phyloP scores from a whole-genome alignment of 2,113 vertebrate genomes.

The Illadopsis cleaveri region DNA sequence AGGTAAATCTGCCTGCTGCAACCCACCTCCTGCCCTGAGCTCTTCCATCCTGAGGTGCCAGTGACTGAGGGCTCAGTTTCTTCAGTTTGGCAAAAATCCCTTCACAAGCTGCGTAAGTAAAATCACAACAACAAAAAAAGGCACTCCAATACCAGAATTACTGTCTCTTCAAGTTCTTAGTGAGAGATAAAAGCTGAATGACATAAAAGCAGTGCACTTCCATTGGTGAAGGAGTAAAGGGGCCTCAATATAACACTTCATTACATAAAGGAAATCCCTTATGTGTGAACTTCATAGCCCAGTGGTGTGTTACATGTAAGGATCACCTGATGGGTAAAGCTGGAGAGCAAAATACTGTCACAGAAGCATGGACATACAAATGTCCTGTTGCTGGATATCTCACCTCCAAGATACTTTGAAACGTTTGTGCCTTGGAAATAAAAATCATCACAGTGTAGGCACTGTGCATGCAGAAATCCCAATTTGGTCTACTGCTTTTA shows the following conservation, averaged over 20 bases:
- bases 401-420: neutral
- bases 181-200: neutral
- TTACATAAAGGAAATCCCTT: neutral
- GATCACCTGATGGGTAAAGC: neutral
- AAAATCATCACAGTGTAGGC: accelerated
- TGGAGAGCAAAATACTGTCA: neutral
- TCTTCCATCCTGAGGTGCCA: neutral
- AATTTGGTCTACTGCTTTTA: neutral
- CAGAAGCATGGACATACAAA: neutral
- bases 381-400: neutral
- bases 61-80: neutral
- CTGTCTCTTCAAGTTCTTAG: neutral
- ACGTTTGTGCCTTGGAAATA: neutral
- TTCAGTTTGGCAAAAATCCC: neutral
- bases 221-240: neutral
- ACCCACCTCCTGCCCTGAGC: neutral
- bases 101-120: neutral
- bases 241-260: neutral
- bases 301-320: neutral
- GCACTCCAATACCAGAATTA: neutral
- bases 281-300: neutral
- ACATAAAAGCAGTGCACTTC: neutral
- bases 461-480: neutral
- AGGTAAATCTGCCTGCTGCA: neutral
- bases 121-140: neutral